These are phyloP conservation scores for Novumbra hubbsi DNA, from an alignment of 2,797 vertebrate genomes.

Conservation along the genomic window DNA sequence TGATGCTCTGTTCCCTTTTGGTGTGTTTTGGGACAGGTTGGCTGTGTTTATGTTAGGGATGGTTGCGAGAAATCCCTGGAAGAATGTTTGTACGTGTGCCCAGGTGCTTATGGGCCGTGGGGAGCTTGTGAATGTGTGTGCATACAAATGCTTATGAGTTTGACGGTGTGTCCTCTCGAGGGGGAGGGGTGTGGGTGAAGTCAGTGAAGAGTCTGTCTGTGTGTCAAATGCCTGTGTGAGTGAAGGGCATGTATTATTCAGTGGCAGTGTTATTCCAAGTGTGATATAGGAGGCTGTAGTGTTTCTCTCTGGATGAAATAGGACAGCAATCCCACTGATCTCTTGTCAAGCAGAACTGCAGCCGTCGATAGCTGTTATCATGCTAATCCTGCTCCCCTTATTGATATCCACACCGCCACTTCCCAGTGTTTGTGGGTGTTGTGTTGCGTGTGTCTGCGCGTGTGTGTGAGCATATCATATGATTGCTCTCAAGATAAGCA, in stretches of 20 bases:
- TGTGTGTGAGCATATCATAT: slow-evolving; percentile 10
- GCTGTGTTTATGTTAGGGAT: background rate
- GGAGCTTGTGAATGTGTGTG: background rate
- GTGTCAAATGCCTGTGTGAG: background rate
- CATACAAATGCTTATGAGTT: background rate
- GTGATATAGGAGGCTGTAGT: slow-evolving; percentile 13
- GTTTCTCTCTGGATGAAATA: slow-evolving; percentile 13
- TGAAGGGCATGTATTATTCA: slow-evolving; percentile 21
- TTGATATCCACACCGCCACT: slow-evolving; percentile 26
- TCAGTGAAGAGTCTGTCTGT: background rate
- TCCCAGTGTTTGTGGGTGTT: slow-evolving; percentile 10
- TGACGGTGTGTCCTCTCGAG: background rate
- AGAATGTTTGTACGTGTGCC: background rate
- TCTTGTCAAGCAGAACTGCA: slow-evolving; percentile 7
- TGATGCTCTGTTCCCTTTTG: background rate
- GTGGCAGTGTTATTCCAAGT: background rate
- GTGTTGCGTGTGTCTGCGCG: background rate
- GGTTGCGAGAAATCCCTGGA: background rate
- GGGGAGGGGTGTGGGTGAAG: background rate
- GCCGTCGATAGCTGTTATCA: slow-evolving; percentile 18
- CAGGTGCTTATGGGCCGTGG: too few species aligned
- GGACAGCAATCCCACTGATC: slow-evolving; percentile 17
- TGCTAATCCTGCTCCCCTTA: slow-evolving; percentile 20
- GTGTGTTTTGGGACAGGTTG: background rate
- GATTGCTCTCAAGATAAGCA: slow-evolving; percentile 25